Conservation (phyloP, 2,113 vertebrate genomes). For the Nibea albiflora region DNA sequence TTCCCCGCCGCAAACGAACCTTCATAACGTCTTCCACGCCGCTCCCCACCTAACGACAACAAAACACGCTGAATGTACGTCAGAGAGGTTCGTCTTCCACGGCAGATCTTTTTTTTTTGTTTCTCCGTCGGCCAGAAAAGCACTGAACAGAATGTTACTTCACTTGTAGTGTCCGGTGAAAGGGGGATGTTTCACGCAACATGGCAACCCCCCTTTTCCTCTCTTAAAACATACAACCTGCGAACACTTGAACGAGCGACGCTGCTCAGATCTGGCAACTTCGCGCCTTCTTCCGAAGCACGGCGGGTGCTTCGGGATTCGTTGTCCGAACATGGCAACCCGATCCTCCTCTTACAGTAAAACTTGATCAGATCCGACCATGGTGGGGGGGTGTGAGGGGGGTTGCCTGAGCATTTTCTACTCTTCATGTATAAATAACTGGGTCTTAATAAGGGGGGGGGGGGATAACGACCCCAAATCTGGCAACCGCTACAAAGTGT, state of each 20-base stretch:
- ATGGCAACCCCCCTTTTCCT: conserved; percentile 15
- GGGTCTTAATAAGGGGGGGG: conserved; percentile 47
- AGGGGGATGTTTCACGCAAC: conserved; percentile 11
- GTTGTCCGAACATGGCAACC: conserved; percentile 41
- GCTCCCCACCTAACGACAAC: too few relatives aligned
- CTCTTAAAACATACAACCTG: conserved; percentile 45
- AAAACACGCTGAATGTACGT: conserved; percentile 39
- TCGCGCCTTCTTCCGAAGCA: neutral
- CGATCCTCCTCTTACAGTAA: neutral
- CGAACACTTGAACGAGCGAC: conserved; percentile 56
- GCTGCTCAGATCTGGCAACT: conserved; percentile 40
- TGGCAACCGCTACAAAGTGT: conserved; percentile 26
- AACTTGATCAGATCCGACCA: neutral
- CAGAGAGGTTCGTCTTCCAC: neutral
- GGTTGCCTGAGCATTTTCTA: too few relatives aligned
- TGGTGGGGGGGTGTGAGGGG: too few relatives aligned
- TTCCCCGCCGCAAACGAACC: neutral
- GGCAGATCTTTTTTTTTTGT: neutral
- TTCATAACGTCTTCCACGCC: too few relatives aligned
- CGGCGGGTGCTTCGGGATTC: neutral
- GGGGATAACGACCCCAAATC: neutral
- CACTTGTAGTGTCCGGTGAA: neutral
- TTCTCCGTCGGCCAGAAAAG: neutral
- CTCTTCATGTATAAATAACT: conserved; percentile 8
- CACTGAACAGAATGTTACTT: conserved; percentile 46